These are phyloP conservation scores for Heteropelma amictum DNA, from an alignment of 2,888 invertebrate species.

Conservation along the genomic window DNA sequence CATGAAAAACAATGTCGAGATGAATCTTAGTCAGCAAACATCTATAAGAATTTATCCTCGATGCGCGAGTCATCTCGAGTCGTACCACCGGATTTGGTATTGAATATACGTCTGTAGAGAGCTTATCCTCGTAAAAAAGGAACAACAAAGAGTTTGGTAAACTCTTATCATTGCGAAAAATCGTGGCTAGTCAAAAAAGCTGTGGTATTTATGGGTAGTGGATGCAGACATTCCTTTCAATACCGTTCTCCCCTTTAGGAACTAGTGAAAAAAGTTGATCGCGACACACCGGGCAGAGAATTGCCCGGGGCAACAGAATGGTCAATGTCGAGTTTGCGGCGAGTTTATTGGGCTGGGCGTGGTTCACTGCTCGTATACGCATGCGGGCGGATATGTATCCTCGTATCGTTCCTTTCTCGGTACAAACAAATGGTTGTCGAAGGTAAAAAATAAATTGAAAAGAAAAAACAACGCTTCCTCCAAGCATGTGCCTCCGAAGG, in stretches of 20 bases:
- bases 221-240: background rate
- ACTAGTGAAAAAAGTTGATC: constrained; percentile 30
- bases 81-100: no score
- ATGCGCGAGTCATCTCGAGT: no score
- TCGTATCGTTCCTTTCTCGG: constrained; percentile 53
- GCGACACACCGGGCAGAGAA: constrained; percentile 22
- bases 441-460: background rate
- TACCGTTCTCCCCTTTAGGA: background rate
- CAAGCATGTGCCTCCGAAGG: constrained; percentile 35
- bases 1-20: no score
- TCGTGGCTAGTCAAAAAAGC: no score
- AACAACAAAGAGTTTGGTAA: background rate
- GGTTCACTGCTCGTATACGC: constrained; percentile 54
- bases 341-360: constrained; percentile 67
- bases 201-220: background rate
- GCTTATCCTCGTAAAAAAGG: no score
- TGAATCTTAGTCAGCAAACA: no score
- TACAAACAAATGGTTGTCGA: constrained; percentile 21
- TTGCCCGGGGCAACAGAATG: constrained; percentile 57
- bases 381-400: constrained; percentile 30
- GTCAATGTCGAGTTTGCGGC: constrained; percentile 66
- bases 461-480: constrained; percentile 9
- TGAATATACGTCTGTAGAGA: no score
- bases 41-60: no score
- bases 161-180: background rate